Evolutionary conservation across 64 coral and sea anemone genomes (phyloP), one percentile per base, ranked within the genome.

Genomic region (Montipora cactus): DNA sequence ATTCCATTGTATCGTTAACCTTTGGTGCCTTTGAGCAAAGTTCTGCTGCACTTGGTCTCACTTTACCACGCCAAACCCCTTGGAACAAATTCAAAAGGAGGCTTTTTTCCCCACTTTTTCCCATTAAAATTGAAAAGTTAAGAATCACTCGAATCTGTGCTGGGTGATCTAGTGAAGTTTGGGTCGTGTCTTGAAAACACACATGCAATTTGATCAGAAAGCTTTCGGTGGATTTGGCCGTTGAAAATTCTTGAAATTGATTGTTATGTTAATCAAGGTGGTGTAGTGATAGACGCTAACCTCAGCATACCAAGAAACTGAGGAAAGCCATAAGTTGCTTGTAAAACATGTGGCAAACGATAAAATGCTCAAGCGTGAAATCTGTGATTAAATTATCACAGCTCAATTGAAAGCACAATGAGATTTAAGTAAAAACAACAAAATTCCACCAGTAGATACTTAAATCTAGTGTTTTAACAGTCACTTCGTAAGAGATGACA

Each of bases 1-100:
- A 95, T 95, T 95, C 93, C 93, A 86, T 80, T 80, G 88, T 62
- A 89, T 74, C 88, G 44, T 9, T 78, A 76, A 67, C 45, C 37
- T 52, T 70, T 73, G 81, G 47, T 46, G 46, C 82, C 82, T 13
- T 49, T 15, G 13, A 48, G 28, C 59, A 86, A 49, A 86, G 45
- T 67, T 86, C 11, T 51, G 66, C 59, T 86, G 46, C 9, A 68
- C 61, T 64, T 71, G 5, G 5, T 3, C 68, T 71, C 14, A 4
- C 14, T 14, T 64, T 47, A 49, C 19, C 2, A 57, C 46, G 1
- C 44, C 3, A 64, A 64, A 64, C 1, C 11, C 11, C 3, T 15
- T 14, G 8, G 18, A 64, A 14, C 61, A 0, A 64, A 64, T 3
- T 14, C 9, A 64, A 64, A 64, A 64, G 0, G 14, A 12, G 9